Evolutionary conservation across 2,797 vertebrate genomes (phyloP), one percentile per base, ranked within the genome.

Genomic region (Aythya fuligula): DNA sequence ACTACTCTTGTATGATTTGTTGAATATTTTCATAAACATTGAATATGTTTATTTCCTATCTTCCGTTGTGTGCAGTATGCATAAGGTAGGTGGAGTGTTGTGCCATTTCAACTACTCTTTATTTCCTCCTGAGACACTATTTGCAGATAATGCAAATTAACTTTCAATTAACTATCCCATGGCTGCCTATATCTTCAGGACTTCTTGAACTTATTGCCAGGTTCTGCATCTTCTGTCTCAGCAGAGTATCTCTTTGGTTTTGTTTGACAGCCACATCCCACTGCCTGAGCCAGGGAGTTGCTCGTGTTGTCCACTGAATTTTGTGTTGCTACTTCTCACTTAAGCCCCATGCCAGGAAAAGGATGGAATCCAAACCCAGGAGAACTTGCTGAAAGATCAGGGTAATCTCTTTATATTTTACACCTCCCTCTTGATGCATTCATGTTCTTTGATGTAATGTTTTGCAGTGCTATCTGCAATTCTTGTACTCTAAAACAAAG

Each of bases 301-400:
- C 22, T 66, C 41, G 8, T 74, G 17, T 56, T 64, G 13, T 24
- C 38, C 66, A 34, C 13, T 27, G 27, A 11, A 36, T 84, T 84
- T 90, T 86, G 39, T 47, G 16, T 71, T 92, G 24, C 51, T 58
- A 51, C 25, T 80, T 90, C 72, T 79, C 57, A 24, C 18, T 71
- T 85, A 81, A 88, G n/a, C 13, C 22, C 34, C 57, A 8, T 80
- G 38, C 61, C 2, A 2, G 45, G 34, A 82, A 56, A 78, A 7
- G 8, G 12, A 28, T 57, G 18, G 45, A 76, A 69, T 66, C 28
- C 32, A 56, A 90, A 70, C 9, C 28, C 28, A 83, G 38, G 32
- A 87, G 22, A 93, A 66, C 25, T 66, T 70, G 32, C 30, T 89
- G 39, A 39, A 90, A 49, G 8, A 15, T 78, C 36, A 53, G 36